A percentile compares a stretch with the other conserved stretches of the same genome.
Conservation (phyloP, 2,797 vertebrate genomes). For the Loriculus beryllinus region DNA sequence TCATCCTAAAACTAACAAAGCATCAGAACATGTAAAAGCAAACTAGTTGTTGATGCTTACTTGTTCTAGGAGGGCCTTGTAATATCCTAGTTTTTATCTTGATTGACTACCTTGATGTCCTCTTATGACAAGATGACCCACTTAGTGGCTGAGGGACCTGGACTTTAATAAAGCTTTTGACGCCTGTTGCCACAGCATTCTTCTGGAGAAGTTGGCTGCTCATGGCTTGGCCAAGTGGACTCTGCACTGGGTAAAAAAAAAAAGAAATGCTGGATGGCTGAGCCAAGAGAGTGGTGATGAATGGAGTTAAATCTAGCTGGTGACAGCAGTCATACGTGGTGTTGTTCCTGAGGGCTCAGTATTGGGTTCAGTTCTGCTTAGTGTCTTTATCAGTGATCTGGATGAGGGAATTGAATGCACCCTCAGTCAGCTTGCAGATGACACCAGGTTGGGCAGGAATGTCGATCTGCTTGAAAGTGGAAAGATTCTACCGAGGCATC, state of each 20-base stretch:
- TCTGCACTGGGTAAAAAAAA: neutral
- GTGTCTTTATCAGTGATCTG: neutral
- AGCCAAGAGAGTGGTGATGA: neutral
- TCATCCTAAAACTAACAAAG: neutral
- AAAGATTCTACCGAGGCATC: neutral
- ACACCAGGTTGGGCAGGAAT: neutral
- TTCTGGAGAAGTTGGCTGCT: neutral
- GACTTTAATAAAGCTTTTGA: neutral
- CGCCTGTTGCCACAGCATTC: neutral
- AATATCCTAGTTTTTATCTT: neutral
- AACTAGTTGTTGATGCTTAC: neutral
- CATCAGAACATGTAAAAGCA: neutral
- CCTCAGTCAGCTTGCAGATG: neutral
- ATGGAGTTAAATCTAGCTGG: neutral
- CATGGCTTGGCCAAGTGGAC: neutral
- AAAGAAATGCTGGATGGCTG: neutral
- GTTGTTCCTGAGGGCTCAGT: neutral
- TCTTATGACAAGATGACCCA: neutral
- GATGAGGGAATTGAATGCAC: neutral
- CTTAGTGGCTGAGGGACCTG: neutral
- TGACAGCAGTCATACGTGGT: neutral
- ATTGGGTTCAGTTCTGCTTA: accelerated
- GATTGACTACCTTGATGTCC: neutral
- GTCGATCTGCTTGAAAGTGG: neutral
- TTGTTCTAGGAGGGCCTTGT: neutral